A percentile compares a stretch with the other conserved stretches of the same genome.
Evolutionary conservation across 2,113 vertebrate species (phyloP).

Genomic region (Bettongia penicillata): DNA sequence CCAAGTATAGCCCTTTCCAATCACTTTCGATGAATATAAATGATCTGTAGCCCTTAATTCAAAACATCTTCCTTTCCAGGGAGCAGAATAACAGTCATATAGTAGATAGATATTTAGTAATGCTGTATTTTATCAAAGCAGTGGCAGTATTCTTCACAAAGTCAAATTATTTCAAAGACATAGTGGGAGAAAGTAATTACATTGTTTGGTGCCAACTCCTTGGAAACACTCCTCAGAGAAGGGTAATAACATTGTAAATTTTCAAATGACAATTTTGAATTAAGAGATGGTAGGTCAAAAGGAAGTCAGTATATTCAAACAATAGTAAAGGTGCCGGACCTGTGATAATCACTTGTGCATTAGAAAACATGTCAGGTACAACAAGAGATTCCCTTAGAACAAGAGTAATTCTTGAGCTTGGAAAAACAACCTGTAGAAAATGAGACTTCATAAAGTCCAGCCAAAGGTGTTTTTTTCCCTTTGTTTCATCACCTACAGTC

Average conservation of each 20-base stretch:
- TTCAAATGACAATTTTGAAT: constrained; percentile 31
- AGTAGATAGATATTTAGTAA: not conserved
- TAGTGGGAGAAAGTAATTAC: constrained; percentile 17
- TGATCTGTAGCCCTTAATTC: not conserved
- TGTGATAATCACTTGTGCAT: constrained; percentile 18
- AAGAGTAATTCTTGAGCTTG: not conserved
- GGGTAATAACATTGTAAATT: constrained; percentile 36
- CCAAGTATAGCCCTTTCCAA: not conserved
- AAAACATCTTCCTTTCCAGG: not conserved
- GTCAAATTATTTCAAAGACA: constrained; percentile 33
- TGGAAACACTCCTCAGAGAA: constrained; percentile 28
- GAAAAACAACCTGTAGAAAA: not conserved
- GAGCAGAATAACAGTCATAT: not conserved
- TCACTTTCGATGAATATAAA: not conserved
- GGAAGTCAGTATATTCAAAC: not conserved
- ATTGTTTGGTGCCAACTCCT: not conserved
- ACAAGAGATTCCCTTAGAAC: constrained; percentile 7
- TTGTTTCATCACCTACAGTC: not conserved
- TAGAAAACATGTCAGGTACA: constrained; percentile 26
- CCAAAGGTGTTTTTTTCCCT: not conserved
- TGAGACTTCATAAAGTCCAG: not conserved
- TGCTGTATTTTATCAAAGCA: constrained; percentile 3
- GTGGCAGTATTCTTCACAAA: not conserved
- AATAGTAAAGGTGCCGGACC: constrained; percentile 23
- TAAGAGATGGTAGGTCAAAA: constrained; percentile 31